Evolutionary conservation across 2,797 vertebrate species (phyloP).

Genomic region (Rhinoraja longicauda): DNA sequence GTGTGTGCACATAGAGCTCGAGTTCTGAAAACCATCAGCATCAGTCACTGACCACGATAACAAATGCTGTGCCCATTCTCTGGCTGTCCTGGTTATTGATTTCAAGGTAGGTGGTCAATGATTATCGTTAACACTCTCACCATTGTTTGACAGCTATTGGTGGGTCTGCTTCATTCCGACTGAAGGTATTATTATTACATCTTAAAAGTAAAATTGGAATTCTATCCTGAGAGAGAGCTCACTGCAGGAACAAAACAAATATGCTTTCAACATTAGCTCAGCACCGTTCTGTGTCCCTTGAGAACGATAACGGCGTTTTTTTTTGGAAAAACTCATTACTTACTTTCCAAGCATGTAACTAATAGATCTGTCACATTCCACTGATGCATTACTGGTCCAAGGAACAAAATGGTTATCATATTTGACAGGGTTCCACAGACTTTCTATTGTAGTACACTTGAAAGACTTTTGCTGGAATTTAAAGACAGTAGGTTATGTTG

Average conservation of each 20-base stretch:
- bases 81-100: too few relatives aligned
- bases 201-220: not conserved
- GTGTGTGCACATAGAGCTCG: too few relatives aligned
- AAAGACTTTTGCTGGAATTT: not conserved
- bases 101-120: not conserved
- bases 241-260: not conserved
- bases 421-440: not conserved
- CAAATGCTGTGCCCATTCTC: too few relatives aligned
- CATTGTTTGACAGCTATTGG: not conserved
- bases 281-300: not conserved
- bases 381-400: not conserved
- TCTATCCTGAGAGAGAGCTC: not conserved
- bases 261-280: not conserved
- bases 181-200: not conserved
- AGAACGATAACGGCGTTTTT: not conserved
- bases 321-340: not conserved
- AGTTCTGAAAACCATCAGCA: too few relatives aligned
- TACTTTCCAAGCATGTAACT: constrained; percentile 23
- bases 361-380: constrained; percentile 17
- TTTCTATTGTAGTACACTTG: not conserved
- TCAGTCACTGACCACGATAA: too few relatives aligned
- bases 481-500: not conserved
- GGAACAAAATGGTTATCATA: not conserved
- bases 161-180: not conserved
- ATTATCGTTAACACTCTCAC: not conserved